Conservation (phyloP, 2,113 vertebrate genomes). For the Cariama cristata region DNA sequence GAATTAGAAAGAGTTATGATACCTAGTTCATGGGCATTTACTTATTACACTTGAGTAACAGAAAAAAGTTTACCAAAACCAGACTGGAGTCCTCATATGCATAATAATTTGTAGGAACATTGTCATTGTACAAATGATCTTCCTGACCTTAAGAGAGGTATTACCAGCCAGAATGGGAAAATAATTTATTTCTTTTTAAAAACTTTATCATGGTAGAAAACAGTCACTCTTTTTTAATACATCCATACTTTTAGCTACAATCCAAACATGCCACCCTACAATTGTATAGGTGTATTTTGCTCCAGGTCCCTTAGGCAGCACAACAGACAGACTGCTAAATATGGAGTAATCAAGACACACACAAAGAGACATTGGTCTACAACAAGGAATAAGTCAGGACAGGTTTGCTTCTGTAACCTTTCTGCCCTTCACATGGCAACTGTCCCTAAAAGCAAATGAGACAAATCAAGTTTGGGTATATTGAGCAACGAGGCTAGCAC, state of each 20-base stretch:
- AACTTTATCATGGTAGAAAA: too few relatives aligned
- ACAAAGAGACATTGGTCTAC: background rate
- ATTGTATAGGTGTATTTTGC: fast-evolving
- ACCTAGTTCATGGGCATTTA: background rate
- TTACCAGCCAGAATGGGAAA: background rate
- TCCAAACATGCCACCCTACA: background rate
- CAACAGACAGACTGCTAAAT: background rate
- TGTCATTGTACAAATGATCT: too few relatives aligned
- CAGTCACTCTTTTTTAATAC: background rate
- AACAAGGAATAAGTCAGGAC: background rate
- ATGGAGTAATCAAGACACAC: background rate
- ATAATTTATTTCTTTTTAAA: too few relatives aligned
- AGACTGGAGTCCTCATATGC: background rate
- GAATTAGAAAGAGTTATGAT: background rate
- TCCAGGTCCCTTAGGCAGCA: background rate
- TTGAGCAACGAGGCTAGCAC: background rate
- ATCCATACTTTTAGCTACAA: background rate
- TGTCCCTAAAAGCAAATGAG: background rate
- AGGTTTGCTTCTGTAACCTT: background rate
- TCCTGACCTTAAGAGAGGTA: background rate
- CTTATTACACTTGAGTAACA: background rate
- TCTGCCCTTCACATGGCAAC: background rate
- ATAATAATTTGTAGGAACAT: background rate
- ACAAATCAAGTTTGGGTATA: background rate
- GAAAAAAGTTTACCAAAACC: background rate